Evolutionary conservation across 2,113 vertebrate genomes (phyloP), one percentile per base, ranked within the genome.

Genomic region (Paralichthys olivaceus): DNA sequence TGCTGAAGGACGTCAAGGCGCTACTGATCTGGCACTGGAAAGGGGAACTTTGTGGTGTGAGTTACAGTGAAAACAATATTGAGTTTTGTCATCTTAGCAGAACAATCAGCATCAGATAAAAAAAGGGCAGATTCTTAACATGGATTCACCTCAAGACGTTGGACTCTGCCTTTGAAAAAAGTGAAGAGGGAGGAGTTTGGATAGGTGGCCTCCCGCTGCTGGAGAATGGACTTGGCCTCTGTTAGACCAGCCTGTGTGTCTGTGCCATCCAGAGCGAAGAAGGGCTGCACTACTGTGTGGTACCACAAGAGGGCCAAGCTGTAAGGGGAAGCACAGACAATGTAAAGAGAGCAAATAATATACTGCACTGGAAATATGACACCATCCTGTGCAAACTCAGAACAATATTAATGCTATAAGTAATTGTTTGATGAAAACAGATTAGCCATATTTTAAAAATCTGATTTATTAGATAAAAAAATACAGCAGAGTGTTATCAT

Each of bases 91-190:
- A 34, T 53, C 23, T 56, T 59, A 66, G 51, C 49, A 72, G 47
- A 55, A 47, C 3, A 29, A 25, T 20, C 15, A 32, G 68, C 0
- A 29, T 14, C 2, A 11, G 12, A 67, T 8, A 54, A 22, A 9
- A 40, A 29, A 53, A 7, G 22, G 12, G 53, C 13, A 7, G 37
- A 28, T 29, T 40, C 17, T 65, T 40, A 26, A 43, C 26, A 4
- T 11, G 8, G 9, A 59, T 62, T 75, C 84, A 98, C 97, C 96
- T 98, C 97, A 69, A 98, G 92, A 85, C 97, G 94, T 45, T 98
- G 97, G 77, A 98, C 96, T 91, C 97, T 95, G 89, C 97, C 97
- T 92, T 97, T 98, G 90, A 98, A 98, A 90, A 98, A 98, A 95
- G 95, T 97, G 88, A 98, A 98, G 76, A 98, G 94, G 74, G 97